phyloP scores from a whole-genome alignment of 1,140 invertebrate genomes.

The Papilio polytes region DNA sequence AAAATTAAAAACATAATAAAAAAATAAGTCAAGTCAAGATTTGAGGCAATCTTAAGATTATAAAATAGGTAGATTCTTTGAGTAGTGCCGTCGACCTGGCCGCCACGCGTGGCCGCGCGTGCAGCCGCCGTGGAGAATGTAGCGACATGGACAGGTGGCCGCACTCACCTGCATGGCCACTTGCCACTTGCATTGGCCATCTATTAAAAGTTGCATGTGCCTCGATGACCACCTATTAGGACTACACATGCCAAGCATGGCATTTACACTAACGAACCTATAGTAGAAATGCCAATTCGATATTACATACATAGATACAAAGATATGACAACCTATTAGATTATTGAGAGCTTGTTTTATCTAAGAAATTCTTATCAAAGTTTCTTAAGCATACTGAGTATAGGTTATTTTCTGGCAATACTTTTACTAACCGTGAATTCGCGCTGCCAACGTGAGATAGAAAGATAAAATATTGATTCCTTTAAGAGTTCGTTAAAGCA shows the following conservation, averaged over 20 bases:
- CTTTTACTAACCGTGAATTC: background rate
- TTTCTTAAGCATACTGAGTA: background rate
- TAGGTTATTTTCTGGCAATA: background rate
- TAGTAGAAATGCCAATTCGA: background rate
- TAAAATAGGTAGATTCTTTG: background rate
- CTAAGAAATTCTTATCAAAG: background rate
- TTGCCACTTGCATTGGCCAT: background rate
- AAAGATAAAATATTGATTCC: background rate
- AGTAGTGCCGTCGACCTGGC: slow-evolving; percentile 57
- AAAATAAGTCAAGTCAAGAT: background rate
- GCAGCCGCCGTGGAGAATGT: slow-evolving; percentile 66
- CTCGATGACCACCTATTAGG: background rate
- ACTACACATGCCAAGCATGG: background rate
- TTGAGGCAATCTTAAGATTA: background rate
- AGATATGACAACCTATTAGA: background rate
- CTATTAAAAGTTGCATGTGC: slow-evolving; percentile 1
- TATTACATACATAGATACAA: background rate
- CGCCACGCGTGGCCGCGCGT: slow-evolving; percentile 65
- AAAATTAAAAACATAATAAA: background rate
- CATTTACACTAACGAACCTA: background rate
- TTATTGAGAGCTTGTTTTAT: background rate
- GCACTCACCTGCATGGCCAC: slow-evolving; percentile 43
- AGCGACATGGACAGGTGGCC: slow-evolving; percentile 60
- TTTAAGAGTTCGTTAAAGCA: background rate
- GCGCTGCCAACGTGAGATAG: background rate